Evolutionary conservation across 2,797 vertebrate genomes (phyloP).

Genomic region (Intellagama lesueurii): DNA sequence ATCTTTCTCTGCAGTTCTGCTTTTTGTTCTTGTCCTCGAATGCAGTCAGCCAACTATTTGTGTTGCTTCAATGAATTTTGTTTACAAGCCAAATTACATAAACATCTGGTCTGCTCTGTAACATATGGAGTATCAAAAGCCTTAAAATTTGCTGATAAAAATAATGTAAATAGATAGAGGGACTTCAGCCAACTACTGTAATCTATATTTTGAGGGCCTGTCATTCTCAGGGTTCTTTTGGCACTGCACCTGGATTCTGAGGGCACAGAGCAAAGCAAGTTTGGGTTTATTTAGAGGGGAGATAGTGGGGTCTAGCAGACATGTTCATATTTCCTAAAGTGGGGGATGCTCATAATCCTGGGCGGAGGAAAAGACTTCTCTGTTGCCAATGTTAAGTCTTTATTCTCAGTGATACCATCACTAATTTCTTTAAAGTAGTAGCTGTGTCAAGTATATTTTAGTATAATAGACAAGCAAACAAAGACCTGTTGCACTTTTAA

Average conservation of each 20-base stretch:
- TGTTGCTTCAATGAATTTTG: constrained; percentile 34
- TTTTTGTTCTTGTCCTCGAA: constrained; percentile 36
- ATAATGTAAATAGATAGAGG: neutral
- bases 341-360: neutral
- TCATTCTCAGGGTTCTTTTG: neutral
- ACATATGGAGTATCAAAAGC: constrained; percentile 20
- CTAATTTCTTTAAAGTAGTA: neutral
- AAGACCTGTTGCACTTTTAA: no score
- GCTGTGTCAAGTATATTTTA: no score
- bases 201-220: neutral
- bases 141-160: constrained; percentile 40
- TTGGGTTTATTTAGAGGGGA: neutral
- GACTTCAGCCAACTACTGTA: constrained; percentile 29
- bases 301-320: neutral
- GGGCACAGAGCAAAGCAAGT: neutral
- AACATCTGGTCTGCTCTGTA: constrained; percentile 16
- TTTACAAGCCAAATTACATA: constrained; percentile 39
- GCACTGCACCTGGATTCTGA: neutral
- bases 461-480: no score
- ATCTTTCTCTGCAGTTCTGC: neutral
- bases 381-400: neutral
- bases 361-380: neutral
- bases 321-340: neutral
- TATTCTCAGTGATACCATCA: neutral
- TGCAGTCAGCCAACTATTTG: constrained; percentile 30